Percentiles rank a stretch among this genome's conserved stretches.
Conservation (phyloP, 1,140 invertebrate genomes). For the Calliphora vicina region DNA sequence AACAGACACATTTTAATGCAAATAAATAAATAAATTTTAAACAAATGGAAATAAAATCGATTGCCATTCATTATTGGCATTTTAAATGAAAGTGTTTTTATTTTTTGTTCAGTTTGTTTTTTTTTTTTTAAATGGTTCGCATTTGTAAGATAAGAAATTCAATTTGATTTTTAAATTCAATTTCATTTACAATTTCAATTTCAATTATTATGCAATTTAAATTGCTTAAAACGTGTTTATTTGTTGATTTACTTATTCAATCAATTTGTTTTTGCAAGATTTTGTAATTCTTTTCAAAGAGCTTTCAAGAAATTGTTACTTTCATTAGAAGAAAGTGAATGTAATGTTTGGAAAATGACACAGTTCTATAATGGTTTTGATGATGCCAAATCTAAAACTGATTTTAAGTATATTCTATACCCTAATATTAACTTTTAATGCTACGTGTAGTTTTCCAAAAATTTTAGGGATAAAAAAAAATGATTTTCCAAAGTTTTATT, state of each 20-base stretch:
- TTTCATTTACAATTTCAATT: background rate
- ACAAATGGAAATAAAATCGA: background rate
- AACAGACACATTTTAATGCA: background rate
- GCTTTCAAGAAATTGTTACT: no score
- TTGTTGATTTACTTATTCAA: background rate
- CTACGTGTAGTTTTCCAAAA: no score
- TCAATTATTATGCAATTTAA: slow-evolving; percentile 1
- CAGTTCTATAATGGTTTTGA: no score
- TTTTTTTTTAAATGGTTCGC: background rate
- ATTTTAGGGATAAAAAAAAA: no score
- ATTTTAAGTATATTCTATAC: no score
- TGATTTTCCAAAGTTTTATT: no score
- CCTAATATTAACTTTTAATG: no score
- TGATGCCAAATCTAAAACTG: no score
- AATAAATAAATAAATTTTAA: background rate
- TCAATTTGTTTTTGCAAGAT: background rate
- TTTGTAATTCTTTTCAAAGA: background rate
- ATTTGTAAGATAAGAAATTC: background rate
- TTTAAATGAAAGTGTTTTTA: background rate
- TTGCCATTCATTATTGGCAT: background rate
- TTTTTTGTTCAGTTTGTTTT: no score
- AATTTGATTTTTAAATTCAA: background rate
- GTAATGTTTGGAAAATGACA: no score
- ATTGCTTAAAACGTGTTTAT: background rate
- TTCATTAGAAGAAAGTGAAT: no score